Conservation (phyloP, 2,113 vertebrate species). For the Dascyllus trimaculatus region DNA sequence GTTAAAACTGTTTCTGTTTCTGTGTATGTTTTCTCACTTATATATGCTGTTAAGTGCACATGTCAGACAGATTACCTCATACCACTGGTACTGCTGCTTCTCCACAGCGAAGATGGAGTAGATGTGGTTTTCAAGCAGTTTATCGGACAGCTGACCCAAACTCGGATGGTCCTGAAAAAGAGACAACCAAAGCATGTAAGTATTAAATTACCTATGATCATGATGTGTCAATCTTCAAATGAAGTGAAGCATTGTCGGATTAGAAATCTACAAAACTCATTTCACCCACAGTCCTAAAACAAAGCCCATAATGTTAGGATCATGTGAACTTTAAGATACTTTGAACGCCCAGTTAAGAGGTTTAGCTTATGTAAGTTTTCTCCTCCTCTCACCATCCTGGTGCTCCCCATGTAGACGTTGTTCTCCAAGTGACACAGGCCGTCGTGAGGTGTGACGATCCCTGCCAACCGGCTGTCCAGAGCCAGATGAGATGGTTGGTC, state of each 20-base stretch:
- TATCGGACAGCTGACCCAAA: slow-evolving; percentile 93
- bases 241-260: neutral
- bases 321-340: neutral
- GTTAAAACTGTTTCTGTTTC: too few relatives aligned
- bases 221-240: neutral
- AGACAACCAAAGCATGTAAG: neutral
- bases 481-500: slow-evolving; percentile 98
- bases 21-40: too few relatives aligned
- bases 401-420: slow-evolving; percentile 91
- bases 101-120: slow-evolving; percentile 96
- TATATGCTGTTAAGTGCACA: slow-evolving; percentile 2
- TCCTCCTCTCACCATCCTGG: slow-evolving; percentile 89
- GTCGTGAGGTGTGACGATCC: slow-evolving; percentile 94
- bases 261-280: neutral
- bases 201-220: neutral
- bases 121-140: slow-evolving; percentile 93
- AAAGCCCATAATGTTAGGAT: neutral
- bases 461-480: slow-evolving; percentile 95
- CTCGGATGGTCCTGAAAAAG: slow-evolving; percentile 93
- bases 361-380: neutral
- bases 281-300: neutral
- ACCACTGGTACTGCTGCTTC: slow-evolving; percentile 95
- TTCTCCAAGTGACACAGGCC: slow-evolving; percentile 95
- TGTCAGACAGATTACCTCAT: slow-evolving; percentile 89
- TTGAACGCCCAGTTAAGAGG: neutral